Evolutionary conservation across 2,888 invertebrate genomes (phyloP).

Genomic region (Chironomus riparius): DNA sequence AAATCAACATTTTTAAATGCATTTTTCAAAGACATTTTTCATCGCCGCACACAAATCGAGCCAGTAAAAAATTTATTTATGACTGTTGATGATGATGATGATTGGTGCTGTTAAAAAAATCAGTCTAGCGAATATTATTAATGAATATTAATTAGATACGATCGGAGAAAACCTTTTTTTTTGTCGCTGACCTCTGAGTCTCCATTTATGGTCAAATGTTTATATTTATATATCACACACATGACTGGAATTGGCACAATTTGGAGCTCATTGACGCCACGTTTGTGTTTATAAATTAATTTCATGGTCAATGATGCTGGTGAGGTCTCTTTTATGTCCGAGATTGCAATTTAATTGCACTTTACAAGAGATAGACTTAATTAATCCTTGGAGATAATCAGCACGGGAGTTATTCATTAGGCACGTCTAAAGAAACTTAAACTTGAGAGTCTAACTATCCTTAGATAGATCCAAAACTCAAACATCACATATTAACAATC

Average conservation of each 20-base stretch:
- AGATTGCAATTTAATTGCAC: not conserved
- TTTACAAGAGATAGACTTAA: not conserved
- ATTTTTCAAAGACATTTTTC: too few species aligned
- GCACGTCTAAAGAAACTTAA: too few species aligned
- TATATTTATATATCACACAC: not conserved
- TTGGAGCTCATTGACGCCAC: not conserved
- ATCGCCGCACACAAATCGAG: too few species aligned
- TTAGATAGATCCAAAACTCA: too few species aligned
- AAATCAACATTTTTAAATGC: too few species aligned
- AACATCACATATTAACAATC: too few species aligned
- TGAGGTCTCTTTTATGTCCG: not conserved
- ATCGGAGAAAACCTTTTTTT: not conserved
- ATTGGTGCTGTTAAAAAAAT: not conserved
- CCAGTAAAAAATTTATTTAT: too few species aligned
- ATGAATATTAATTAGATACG: slow-evolving; percentile 10
- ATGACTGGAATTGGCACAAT: too few species aligned
- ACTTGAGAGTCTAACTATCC: too few species aligned
- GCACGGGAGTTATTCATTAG: too few species aligned
- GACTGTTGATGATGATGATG: not conserved
- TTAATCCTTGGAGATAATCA: too few species aligned
- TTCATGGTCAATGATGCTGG: not conserved
- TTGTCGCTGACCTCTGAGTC: not conserved
- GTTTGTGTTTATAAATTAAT: not conserved
- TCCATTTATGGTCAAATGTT: slow-evolving; percentile 2
- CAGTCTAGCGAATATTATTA: not conserved